Percentiles rank a stretch among this genome's conserved stretches.
Conservation (phyloP, 2,888 invertebrate genomes). For the Plebejus argus region DNA sequence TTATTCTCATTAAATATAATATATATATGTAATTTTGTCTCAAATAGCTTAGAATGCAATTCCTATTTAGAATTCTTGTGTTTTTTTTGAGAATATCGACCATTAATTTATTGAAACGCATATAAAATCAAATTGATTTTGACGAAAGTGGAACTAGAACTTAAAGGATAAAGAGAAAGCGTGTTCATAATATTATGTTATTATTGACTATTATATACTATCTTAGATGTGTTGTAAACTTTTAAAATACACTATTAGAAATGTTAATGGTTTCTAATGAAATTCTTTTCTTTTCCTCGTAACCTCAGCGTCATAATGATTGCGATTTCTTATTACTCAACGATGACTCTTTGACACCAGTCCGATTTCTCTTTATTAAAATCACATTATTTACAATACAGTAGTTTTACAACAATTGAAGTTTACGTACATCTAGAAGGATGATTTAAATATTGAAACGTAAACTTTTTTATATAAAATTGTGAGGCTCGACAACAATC, state of each 20-base stretch:
- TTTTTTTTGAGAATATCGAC: neutral
- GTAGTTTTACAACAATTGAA: neutral
- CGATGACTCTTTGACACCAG: conserved; percentile 23
- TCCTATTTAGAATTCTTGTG: neutral
- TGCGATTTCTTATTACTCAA: conserved; percentile 8
- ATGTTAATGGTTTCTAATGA: neutral
- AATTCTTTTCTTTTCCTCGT: conserved; percentile 1
- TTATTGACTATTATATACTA: neutral
- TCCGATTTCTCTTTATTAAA: conserved; percentile 13
- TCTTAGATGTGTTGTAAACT: neutral
- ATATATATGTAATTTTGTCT: too few relatives aligned
- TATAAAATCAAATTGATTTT: neutral
- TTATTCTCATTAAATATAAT: too few relatives aligned
- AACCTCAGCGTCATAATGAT: neutral
- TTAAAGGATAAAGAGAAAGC: neutral
- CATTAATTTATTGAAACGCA: too few relatives aligned
- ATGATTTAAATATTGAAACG: too few relatives aligned
- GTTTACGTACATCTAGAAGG: neutral
- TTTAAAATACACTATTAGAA: neutral
- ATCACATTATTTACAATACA: neutral
- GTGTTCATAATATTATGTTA: neutral
- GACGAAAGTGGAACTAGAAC: neutral
- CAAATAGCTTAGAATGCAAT: too few relatives aligned
- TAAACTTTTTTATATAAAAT: too few relatives aligned
- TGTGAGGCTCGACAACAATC: too few relatives aligned